Conservation (phyloP, 2,888 invertebrate species). For the Prenolepis imparis region DNA sequence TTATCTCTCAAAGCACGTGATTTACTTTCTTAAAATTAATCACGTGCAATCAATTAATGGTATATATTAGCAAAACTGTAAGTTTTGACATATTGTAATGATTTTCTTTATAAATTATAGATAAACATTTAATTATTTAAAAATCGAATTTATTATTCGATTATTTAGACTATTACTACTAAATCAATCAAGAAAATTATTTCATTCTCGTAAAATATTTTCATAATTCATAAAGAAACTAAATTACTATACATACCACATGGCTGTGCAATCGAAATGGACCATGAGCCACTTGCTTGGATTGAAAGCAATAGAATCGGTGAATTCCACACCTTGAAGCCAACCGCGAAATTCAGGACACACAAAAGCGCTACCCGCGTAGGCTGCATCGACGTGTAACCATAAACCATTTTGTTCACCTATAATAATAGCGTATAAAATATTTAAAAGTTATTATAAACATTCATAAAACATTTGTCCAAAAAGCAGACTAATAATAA, state of each 20-base stretch:
- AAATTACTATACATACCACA: constrained; percentile 92
- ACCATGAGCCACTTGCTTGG: constrained; percentile 99
- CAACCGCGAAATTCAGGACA: constrained; percentile 98
- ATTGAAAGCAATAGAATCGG: constrained; percentile 98
- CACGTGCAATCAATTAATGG: not conserved
- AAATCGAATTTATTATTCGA: not conserved
- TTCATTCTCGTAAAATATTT: not conserved
- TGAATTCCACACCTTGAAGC: constrained; percentile 96
- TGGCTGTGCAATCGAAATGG: constrained; percentile 99
- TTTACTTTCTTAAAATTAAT: constrained; percentile 6
- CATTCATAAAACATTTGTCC: not conserved
- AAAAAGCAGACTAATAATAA: not conserved
- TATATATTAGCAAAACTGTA: not conserved
- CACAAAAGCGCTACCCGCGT: constrained; percentile 98
- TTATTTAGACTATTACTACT: not conserved
- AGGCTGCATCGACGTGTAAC: constrained; percentile 99
- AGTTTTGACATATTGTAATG: not conserved
- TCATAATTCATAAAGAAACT: not conserved
- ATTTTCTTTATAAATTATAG: not conserved
- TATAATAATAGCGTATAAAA: constrained; percentile 70
- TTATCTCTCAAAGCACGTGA: constrained; percentile 14
- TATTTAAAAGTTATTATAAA: not conserved
- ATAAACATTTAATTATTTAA: not conserved
- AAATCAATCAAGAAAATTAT: not conserved
- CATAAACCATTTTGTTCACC: constrained; percentile 94